Conservation (phyloP, 2,888 invertebrate genomes). For the Drosophila differens region DNA sequence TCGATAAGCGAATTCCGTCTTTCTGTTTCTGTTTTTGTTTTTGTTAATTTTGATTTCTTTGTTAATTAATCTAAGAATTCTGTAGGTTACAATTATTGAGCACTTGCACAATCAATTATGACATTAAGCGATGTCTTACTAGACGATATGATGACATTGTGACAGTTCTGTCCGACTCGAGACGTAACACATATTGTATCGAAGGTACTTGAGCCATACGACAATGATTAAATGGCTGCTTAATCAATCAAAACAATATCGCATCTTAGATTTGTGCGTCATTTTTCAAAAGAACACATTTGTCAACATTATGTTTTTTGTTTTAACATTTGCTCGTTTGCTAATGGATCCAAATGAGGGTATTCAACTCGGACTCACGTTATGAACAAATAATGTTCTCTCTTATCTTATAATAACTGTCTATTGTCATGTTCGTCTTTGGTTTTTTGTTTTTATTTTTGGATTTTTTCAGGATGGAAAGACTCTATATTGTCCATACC, state of each 20-base stretch:
- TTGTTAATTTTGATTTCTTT: background rate
- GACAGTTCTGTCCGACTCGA: conserved; percentile 19
- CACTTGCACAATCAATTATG: background rate
- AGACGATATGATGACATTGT: conserved; percentile 7
- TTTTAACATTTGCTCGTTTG: conserved; percentile 11
- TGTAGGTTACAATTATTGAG: background rate
- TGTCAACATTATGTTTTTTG: conserved; percentile 49
- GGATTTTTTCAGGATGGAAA: conserved; percentile 89
- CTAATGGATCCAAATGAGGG: conserved; percentile 7
- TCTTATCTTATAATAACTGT: background rate
- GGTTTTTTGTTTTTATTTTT: background rate
- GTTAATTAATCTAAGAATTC: background rate
- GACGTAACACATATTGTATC: background rate
- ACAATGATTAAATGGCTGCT: conserved; percentile 63
- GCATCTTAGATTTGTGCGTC: conserved; percentile 22
- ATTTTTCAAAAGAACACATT: conserved; percentile 35
- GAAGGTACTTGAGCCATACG: conserved; percentile 39
- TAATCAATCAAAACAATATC: conserved; percentile 23
- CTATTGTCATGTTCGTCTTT: background rate
- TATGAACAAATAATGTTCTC: background rate
- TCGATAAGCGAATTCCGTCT: background rate
- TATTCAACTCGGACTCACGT: background rate
- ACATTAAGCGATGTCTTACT: conserved; percentile 7
- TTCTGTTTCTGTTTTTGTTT: background rate
- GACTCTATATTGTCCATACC: conserved; percentile 90